Conservation (phyloP, 1,140 invertebrate genomes). For the Drosophila tsacasi region DNA sequence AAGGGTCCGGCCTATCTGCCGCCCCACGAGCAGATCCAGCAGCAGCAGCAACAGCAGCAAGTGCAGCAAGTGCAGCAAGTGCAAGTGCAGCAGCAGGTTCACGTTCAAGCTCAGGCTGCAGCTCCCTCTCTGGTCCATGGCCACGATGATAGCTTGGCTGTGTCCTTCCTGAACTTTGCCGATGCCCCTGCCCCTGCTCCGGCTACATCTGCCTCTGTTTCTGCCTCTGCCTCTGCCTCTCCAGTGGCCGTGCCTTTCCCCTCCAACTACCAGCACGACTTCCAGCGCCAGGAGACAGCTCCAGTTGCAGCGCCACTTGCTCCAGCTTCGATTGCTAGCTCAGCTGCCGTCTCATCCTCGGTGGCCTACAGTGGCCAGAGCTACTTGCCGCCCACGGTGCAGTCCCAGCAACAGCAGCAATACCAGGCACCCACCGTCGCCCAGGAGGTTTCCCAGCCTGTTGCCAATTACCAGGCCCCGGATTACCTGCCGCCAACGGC, state of each 20-base stretch:
- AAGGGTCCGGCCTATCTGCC: slow-evolving; percentile 56
- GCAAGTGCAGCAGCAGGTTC: slow-evolving; percentile 28
- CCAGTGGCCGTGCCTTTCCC: slow-evolving; percentile 66
- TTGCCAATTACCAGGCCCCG: slow-evolving; percentile 52
- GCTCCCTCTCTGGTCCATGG: not conserved
- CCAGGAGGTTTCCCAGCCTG: slow-evolving; percentile 29
- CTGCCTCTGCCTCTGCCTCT: not conserved
- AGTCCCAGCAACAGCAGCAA: slow-evolving; percentile 29
- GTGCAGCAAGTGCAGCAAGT: not conserved
- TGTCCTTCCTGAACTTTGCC: slow-evolving; percentile 63
- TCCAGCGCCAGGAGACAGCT: slow-evolving; percentile 40
- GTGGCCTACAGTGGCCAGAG: slow-evolving; percentile 28
- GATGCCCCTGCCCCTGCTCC: slow-evolving; percentile 31
- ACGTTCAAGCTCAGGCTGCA: not conserved
- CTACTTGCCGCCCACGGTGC: slow-evolving; percentile 54
- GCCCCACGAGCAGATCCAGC: slow-evolving; percentile 55
- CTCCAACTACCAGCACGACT: slow-evolving; percentile 76
- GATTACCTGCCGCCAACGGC: slow-evolving; percentile 59
- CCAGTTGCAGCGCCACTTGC: not conserved
- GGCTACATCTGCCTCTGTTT: too few species aligned
- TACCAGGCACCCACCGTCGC: slow-evolving; percentile 24
- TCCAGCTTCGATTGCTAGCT: not conserved
- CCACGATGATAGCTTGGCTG: slow-evolving; percentile 57
- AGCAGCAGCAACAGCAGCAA: slow-evolving; percentile 10
- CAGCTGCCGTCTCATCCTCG: not conserved